Base-by-base conservation (phyloP, 92 coral and sea anemone species). In the Zoanthus sansibaricus region DNA sequence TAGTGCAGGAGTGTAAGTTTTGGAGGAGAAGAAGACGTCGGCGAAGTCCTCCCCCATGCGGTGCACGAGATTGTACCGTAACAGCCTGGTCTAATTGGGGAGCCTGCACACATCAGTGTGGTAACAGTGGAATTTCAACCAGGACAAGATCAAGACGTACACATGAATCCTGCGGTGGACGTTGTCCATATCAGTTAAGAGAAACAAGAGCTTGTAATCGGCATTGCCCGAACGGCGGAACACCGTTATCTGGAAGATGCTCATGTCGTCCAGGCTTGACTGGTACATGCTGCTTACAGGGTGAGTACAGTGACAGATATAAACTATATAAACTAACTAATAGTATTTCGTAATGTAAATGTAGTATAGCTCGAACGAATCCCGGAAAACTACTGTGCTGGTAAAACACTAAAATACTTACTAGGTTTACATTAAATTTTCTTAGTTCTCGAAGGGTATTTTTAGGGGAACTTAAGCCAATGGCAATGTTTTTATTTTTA, bases 221-320 rank as follows among this genome's bases (percentile, higher is more conserved):
- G 9, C 66, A 68, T 47, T 94, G 97, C 44, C 75, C 61, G 4
- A 72, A 92, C 37, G 93, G 95, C 7, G 97, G 97, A 14, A 85
- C 88, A 9, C 95, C 97, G 4, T 69, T 58, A 5, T 62, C 30
- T 48, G 84, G 90, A 1, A 64, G 87, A 21, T 94, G 97, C 72
- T 68, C 67, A 1, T 94, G 97, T 54, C 86, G 85, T 72, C 46
- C 93, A 2, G 95, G 94, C 2, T 92, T 78, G 82, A 79, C 86
- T 0, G 97, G 97, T 1, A 92, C 92, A 3, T 94, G 97, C 37
- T 94, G 97, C 72, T 83, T 87, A 16, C 82, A 59, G 75, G 98
- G 98, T 94, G 55, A 83, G 98, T 89, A 49, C 55, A 49, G 55
- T 49, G 55, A 37, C 42, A 37, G 25, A 25, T 25, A 37, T 4